These are phyloP conservation scores for Odontocolon sp. DNA, from an alignment of 2,888 invertebrate genomes.

Conservation along the genomic window DNA sequence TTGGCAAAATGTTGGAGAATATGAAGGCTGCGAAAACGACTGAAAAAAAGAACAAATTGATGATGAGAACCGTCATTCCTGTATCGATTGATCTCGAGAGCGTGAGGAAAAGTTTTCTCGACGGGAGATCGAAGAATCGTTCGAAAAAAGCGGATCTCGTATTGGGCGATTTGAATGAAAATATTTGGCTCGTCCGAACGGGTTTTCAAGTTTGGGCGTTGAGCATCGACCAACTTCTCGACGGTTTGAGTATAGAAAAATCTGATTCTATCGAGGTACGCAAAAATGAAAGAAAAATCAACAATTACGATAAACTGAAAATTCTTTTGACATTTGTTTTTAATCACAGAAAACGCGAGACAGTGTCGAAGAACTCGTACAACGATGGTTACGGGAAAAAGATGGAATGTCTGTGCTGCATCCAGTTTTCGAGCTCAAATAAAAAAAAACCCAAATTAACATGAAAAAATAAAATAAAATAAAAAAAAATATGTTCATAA, in stretches of 20 bases:
- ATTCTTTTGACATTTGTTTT: not conserved
- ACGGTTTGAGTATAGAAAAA: slow-evolving; percentile 56
- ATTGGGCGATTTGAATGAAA: slow-evolving; percentile 65
- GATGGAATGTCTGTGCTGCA: slow-evolving; percentile 69
- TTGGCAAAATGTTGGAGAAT: slow-evolving; percentile 70
- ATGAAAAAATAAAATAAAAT: too few relatives aligned
- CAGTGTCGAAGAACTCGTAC: slow-evolving; percentile 62
- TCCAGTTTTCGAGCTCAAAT: slow-evolving; percentile 62
- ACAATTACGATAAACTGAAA: not conserved
- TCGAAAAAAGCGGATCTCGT: slow-evolving; percentile 40
- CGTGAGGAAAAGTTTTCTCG: slow-evolving; percentile 63
- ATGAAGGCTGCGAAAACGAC: slow-evolving; percentile 69
- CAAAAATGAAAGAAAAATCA: not conserved
- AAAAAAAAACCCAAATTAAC: too few relatives aligned
- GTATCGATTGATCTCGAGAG: slow-evolving; percentile 68
- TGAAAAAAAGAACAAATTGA: slow-evolving; percentile 62
- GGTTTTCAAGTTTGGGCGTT: slow-evolving; percentile 68
- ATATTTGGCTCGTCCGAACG: slow-evolving; percentile 66
- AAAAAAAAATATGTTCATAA: too few relatives aligned
- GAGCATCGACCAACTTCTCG: slow-evolving; percentile 57
- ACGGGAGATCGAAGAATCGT: slow-evolving; percentile 40
- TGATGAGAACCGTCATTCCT: slow-evolving; percentile 68
- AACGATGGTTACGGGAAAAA: slow-evolving; percentile 66
- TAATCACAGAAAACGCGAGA: slow-evolving; percentile 63
- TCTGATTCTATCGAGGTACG: slow-evolving; percentile 39